Conservation (phyloP, 1,140 invertebrate genomes). For the Gonioctena quinquepunctata region DNA sequence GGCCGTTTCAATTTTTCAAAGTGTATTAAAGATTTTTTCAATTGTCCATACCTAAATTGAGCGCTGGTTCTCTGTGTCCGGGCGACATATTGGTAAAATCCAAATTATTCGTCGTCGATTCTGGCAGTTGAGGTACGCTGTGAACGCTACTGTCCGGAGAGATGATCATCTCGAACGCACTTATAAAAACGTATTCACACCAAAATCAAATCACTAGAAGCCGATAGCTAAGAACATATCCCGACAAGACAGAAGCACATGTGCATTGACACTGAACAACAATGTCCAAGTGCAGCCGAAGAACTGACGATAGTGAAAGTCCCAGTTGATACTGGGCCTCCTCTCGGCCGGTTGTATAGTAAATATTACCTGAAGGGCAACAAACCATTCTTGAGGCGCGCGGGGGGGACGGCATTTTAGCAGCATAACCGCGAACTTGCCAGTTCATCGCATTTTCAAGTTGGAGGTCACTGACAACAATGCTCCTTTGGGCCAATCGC, state of each 20-base stretch:
- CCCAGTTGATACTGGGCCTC: constrained; percentile 50
- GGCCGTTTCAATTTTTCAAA: too few relatives aligned
- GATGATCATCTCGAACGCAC: constrained; percentile 47
- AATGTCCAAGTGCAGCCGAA: constrained; percentile 29
- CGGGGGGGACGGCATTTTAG: constrained; percentile 37
- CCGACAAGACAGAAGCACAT: constrained; percentile 17
- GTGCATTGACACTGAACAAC: constrained; percentile 18
- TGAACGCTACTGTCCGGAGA: constrained; percentile 51
- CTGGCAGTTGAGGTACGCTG: constrained; percentile 40
- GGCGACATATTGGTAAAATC: constrained; percentile 32
- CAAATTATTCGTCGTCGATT: constrained; percentile 35
- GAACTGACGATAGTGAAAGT: constrained; percentile 56
- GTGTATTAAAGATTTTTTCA: not conserved
- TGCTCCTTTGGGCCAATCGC: constrained; percentile 41
- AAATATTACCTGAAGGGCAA: constrained; percentile 57
- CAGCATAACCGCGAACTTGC: constrained; percentile 49
- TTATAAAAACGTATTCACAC: constrained; percentile 7
- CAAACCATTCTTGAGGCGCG: constrained; percentile 38
- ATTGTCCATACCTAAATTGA: constrained; percentile 55
- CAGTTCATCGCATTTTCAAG: constrained; percentile 66
- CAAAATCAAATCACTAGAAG: not conserved
- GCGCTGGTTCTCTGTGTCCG: constrained; percentile 45
- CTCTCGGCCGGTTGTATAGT: constrained; percentile 49
- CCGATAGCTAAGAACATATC: not conserved
- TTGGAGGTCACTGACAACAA: constrained; percentile 66